Evolutionary conservation across 2,888 invertebrate genomes (phyloP).

Genomic region (Limnephilus marmoratus): DNA sequence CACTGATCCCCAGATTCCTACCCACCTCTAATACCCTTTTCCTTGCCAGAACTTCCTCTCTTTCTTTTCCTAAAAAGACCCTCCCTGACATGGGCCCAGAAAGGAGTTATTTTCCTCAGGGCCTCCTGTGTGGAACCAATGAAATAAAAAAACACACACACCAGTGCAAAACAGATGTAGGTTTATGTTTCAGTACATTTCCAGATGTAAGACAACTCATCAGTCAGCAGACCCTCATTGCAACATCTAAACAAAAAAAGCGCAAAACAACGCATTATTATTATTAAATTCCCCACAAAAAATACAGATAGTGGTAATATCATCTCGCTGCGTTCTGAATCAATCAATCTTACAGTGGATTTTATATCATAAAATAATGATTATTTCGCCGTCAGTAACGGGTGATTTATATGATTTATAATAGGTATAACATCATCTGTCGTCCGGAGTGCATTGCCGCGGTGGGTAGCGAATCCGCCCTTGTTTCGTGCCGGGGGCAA

Average conservation of each 20-base stretch:
- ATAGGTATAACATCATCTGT: background rate
- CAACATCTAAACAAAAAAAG: background rate
- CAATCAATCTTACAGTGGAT: slow-evolving; percentile 1
- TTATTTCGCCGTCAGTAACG: background rate
- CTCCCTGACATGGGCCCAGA: no score
- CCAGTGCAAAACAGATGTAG: no score
- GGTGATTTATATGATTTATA: slow-evolving; percentile 34
- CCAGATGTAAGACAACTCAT: background rate
- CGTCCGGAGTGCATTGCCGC: background rate
- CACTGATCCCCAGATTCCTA: no score
- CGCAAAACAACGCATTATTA: background rate
- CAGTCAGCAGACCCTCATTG: background rate
- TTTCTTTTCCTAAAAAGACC: no score
- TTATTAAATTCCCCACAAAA: slow-evolving; percentile 8
- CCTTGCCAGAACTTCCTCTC: no score
- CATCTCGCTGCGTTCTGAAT: slow-evolving; percentile 24
- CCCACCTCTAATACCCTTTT: no score
- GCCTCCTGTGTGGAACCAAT: no score
- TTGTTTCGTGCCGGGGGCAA: background rate
- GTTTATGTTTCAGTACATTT: background rate
- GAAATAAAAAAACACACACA: no score
- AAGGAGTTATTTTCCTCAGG: no score
- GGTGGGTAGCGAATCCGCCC: slow-evolving; percentile 15
- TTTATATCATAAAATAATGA: background rate
- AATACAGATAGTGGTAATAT: background rate